Base-by-base conservation (phyloP, 2,888 invertebrate genomes). In the Limnephilus rhombicus region DNA sequence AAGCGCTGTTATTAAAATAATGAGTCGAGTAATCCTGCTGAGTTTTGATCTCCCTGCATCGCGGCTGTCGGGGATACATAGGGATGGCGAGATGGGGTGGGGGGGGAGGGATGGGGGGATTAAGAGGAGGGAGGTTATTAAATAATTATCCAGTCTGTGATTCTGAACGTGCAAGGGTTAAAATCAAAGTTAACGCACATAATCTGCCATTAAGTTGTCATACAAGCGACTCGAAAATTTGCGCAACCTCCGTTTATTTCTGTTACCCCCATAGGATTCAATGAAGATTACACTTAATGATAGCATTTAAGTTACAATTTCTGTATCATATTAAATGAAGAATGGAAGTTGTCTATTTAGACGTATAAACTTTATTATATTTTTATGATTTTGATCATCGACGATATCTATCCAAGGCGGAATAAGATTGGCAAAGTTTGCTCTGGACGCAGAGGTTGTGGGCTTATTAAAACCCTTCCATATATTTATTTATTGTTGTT, bases 101-200 rank as follows among this genome's bases (percentile, higher is more conserved):
- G 80, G 80, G n/a, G 80, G n/a, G n/a, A 45, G 81, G 81, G 82
- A 82, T 49, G 90, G 82, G 81, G 81, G 81, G 82, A 90, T 82
- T 82, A 88, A 82, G 53, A 88, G 68, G 85, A 87, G 92, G 92
- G 92, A 86, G 90, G 93, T 94, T 93, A 94, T 94, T 94, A 94
- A 94, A 94, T 92, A 94, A 94, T 94, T 94, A 94, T 93, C 93
- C 93, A 91, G 93, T 93, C 93, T 91, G 93, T 93, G 93, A 92
- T 92, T 93, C 91, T 90, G 92, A 89, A 91, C 92, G 90, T 89
- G 90, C 90, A 92, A 93, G 93, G 93, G 93, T 92, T 92, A 92
- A 88, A 91, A 91, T 92, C 92, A 91, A 90, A 91, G 92, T 92
- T 91, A 87, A 90, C 92, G 91, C 92, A 90, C 89, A 91, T 91